Evolutionary conservation across 2,888 invertebrate genomes (phyloP), one percentile per base, ranked within the genome.

Genomic region (Gastracanthus pulcherrimus): DNA sequence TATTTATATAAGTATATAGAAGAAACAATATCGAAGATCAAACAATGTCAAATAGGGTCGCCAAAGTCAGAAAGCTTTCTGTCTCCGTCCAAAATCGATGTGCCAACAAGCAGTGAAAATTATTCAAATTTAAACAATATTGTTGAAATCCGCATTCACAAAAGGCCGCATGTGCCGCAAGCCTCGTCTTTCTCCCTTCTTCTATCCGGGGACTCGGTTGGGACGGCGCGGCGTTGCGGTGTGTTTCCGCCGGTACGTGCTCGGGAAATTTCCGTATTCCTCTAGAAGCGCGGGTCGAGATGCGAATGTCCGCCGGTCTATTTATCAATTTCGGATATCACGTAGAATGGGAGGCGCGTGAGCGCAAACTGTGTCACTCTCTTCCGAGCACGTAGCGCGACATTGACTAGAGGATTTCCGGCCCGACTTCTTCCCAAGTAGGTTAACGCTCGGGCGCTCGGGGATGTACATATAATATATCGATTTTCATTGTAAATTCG

Each of bases 101-200:
- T 1, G 48, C 26, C 55, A 13, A 55, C 26, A 55, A 26, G 11
- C 26, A 19, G 9, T 26, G 3, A 2, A 23, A 55, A 55, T 55
- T 55, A 55, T 55, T 55, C 55, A 55, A 55, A 55, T 55, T 55
- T 55, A 55, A 55, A 55, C 55, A 55, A 55, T 55, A 55, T 55
- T 55, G 55, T 55, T 26, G 55, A 55, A 55, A 55, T 26, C 55
- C 23, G 9, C 19, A 26, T 1, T 23, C 26, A 23, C 23, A 9
- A 7, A 23, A n/a, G n/a, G n/a, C 23, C 16, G 4, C n/a, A n/a
- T 3, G n/a, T 4, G n/a, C 45, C 23, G 2, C 19, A 2, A 23
- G 23, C 23, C 16, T 2, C 58, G 6, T 58, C 58, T 29, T 19
- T 29, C 9, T 55, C 2, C 26, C n/a, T 60, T 31, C 60, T 31